Base-by-base conservation (phyloP, 2,113 vertebrate species). In the Pteruthius melanotis region DNA sequence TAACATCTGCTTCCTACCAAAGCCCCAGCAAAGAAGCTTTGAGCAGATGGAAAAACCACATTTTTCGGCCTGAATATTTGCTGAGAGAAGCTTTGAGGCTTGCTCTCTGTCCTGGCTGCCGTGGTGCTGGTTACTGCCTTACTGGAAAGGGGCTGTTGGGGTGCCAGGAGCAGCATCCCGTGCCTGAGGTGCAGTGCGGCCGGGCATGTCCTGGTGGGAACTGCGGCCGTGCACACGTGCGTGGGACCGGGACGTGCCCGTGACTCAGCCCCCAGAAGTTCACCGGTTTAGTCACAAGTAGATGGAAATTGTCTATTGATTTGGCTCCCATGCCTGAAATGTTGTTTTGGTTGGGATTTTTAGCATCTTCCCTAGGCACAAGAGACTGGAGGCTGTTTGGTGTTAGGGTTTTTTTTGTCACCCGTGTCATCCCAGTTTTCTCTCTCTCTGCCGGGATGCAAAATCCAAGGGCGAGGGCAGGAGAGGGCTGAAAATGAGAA, bases 1-100 rank as follows among this genome's bases (percentile, higher is more conserved):
- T 96, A 88, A 92, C 90, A 94, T 96, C 92, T 96, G 94, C 92
- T 94, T 92, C 86, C 92, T 90, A 95, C 92, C 90, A 88, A 86
- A 95, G 54, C 82, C 82, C 40, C 42, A 16, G 87, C 91, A 86
- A 97, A 86, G 63, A 82, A 45, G 40, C 86, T 94, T 59, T 0
- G 3, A 92, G 77, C 91, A 90, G 92, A 93, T 82, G 95, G 90
- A 71, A 92, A 95, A 94, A 45, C 2, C 56, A 75, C 64, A 49
- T 82, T 90, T 93, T 90, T 96, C 69, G 50, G 83, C 49, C 37
- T 21, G 69, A 71, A 22, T 90, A 60, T 92, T 76, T 92, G 88
- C 90, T 35, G 90, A 77, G 83, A 50, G 83, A 30, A 86, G 71
- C 65, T 82, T 68, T 81, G 7, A 47, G 65, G 57, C 72, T 93